Base-by-base conservation (phyloP, 2,113 vertebrate species). In the Spermophilus dauricus region DNA sequence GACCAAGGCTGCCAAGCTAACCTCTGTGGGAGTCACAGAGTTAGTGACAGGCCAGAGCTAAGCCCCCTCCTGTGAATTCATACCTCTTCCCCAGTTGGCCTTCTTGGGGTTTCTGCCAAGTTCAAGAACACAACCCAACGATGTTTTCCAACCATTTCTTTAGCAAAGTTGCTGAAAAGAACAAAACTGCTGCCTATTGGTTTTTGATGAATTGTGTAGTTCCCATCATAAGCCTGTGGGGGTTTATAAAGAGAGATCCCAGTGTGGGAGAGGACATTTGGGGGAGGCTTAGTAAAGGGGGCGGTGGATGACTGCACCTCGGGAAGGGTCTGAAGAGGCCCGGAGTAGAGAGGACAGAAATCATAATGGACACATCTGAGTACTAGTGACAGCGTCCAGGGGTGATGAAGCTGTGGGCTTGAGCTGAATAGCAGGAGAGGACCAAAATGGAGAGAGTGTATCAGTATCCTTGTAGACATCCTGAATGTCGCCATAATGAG, bases 301-400 rank as follows among this genome's bases (percentile, higher is more conserved):
- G 10, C 4, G 1, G 6, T 1, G 8, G 2, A 6, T 34, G n/a
- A 86, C 7, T 8, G 0, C 28, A 28, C 37, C 32, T 51, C 0
- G 0, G 22, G 11, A 77, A 45, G 10, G 12, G 1, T 70, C 78
- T 26, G 0, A 17, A 87, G 73, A 30, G 4, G 4, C 11, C 12
- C 48, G 24, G 63, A 69, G 18, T 4, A 34, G 9, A 9, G 45
- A 17, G 10, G n/a, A 56, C 24, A 86, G 80, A 20, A 34, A 8
- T 1, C 12, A 16, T 17, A 87, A 20, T 17, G 20, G 20, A n/a
- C 82, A 85, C 8, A 20, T 7, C 20, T 7, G 51, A 45, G 28
- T 0, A 6, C 2, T 24, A 26, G 0, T 1, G n/a, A 39, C 39
- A 16, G 2, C 20, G 24, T 2, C 0, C 11, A 11, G 17, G 26